These are phyloP conservation scores for Carduelis carduelis DNA, from an alignment of 2,797 vertebrate species.

Conservation along the genomic window DNA sequence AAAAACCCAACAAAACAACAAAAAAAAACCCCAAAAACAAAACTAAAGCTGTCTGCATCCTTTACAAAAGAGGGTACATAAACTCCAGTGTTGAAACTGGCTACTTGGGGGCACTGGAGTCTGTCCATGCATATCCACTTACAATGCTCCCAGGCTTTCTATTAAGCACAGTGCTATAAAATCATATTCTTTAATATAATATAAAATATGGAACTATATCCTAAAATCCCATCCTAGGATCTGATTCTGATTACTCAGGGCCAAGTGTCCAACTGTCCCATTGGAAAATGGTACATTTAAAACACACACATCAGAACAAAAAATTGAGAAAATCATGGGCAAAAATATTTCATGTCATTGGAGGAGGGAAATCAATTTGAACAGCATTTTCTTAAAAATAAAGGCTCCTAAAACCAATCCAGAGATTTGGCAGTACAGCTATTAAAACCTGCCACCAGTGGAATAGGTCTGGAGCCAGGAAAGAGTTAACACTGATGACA, in stretches of 20 bases:
- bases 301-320: neutral
- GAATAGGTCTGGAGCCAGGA: neutral
- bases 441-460: neutral
- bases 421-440: neutral
- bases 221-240: neutral
- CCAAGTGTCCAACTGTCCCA: neutral
- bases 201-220: neutral
- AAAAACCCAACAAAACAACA: neutral
- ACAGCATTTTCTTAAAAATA: neutral
- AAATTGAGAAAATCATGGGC: neutral
- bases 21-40: too few species aligned
- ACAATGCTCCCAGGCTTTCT: neutral
- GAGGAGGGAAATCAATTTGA: neutral
- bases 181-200: neutral
- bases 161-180: neutral
- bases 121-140: neutral
- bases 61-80: neutral
- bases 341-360: neutral
- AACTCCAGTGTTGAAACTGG: neutral
- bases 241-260: neutral
- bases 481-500: neutral
- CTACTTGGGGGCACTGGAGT: neutral
- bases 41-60: neutral
- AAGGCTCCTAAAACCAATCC: neutral
- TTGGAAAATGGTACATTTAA: neutral